A percentile compares a stretch with the other conserved stretches of the same genome.
Evolutionary conservation across 1,140 invertebrate genomes (phyloP).

Genomic region (Cydia fagiglandana): DNA sequence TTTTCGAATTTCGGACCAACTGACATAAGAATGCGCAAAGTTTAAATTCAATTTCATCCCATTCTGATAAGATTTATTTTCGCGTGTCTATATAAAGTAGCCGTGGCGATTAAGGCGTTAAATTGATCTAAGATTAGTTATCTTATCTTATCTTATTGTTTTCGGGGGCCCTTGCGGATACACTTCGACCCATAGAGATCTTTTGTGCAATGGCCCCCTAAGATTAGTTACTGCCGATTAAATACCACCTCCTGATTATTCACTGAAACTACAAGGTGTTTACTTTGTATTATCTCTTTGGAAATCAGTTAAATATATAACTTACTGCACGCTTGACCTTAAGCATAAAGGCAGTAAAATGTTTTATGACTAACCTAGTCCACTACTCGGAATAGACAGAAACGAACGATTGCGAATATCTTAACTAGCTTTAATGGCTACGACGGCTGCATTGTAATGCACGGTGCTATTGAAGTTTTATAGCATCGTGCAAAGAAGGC

Average conservation of each 20-base stretch:
- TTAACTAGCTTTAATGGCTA: slow-evolving; percentile 59
- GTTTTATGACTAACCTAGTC: slow-evolving; percentile 11
- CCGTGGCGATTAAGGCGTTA: no score
- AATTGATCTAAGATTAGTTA: no score
- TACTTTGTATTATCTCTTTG: not conserved
- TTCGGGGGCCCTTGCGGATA: no score
- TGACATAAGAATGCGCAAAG: no score
- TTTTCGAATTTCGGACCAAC: no score
- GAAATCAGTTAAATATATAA: slow-evolving; percentile 19
- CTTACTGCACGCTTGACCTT: slow-evolving; percentile 11
- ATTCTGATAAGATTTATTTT: no score
- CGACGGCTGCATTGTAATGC: slow-evolving; percentile 63
- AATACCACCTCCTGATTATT: not conserved
- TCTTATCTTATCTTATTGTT: no score
- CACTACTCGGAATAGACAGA: not conserved
- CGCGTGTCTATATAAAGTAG: no score
- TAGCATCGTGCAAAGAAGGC: slow-evolving; percentile 65
- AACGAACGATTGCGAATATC: slow-evolving; percentile 53
- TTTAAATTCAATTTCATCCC: no score
- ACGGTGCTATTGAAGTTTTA: slow-evolving; percentile 75
- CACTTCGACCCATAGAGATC: no score
- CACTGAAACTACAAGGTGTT: not conserved
- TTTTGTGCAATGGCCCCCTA: no score
- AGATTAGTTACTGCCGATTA: no score
- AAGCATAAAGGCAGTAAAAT: slow-evolving; percentile 5